Evolutionary conservation across 2,888 invertebrate species (phyloP), one percentile per base, ranked within the genome.

Genomic region (Lacanobia wlatinum): DNA sequence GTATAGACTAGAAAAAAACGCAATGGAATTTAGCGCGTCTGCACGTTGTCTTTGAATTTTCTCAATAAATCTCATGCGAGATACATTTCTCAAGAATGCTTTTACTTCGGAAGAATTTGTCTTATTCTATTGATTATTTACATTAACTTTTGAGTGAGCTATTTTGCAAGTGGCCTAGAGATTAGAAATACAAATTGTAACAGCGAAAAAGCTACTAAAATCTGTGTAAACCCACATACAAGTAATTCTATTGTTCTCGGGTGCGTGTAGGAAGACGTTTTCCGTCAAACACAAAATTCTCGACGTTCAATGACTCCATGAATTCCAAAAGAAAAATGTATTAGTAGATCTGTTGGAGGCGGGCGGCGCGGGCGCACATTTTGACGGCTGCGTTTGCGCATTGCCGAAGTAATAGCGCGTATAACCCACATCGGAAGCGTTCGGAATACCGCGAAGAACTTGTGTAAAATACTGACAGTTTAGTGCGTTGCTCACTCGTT

Each of bases 381-480:
- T 80, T 69, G 62, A 73, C 73, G 76, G 71, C 46, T 64, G 75
- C 75, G 68, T 73, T 72, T 73, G 72, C 73, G 67, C 70, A 76
- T 61, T 68, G 62, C 73, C 70, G 66, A 68, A 80, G 73, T 81
- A 76, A 82, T 76, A 68, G 63, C 73, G 68, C 60, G 75, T 74
- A 76, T 78, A 83, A 76, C 75, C 78, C 60, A 83, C 75, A 78
- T 78, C 72, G 58, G 74, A 77, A 78, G 55, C 70, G 64, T 73
- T 79, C 69, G 56, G 62, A 76, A 80, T 83, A 81, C 76, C 64
- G 64, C 62, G 76, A 84, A 78, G 76, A 80, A 83, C 82, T 70
- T 62, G 76, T 83, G 81, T 87, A 85, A 87, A 88, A 87, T 85
- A 89, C 83, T 84, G 77, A 83, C 73, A 80, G 73, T 80, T 74